Evolutionary conservation across 2,888 invertebrate genomes (phyloP).

Genomic region (Caenorhabditis sp.): DNA sequence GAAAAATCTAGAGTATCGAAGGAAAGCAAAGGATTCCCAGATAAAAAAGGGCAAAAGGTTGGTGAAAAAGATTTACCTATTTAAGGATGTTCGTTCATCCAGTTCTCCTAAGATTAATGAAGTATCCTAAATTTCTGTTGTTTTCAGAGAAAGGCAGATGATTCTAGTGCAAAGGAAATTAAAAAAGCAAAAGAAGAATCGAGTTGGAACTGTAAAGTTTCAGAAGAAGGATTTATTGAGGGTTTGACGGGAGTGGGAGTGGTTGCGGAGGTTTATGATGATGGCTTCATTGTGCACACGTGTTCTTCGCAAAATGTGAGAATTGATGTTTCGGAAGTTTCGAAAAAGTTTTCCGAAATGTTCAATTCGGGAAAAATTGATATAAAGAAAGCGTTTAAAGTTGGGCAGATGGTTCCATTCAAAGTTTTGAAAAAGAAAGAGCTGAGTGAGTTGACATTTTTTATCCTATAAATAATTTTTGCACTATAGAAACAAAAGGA

Average conservation of each 20-base stretch:
- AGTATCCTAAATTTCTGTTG: not conserved
- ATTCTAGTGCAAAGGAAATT: constrained; percentile 16
- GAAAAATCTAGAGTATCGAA: constrained; percentile 11
- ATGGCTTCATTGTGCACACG: constrained; percentile 23
- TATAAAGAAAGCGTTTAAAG: constrained; percentile 61
- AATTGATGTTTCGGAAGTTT: constrained; percentile 23
- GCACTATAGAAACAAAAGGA: constrained; percentile 15
- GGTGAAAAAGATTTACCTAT: no score
- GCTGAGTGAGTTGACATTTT: constrained; percentile 11
- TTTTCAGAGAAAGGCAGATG: constrained; percentile 31
- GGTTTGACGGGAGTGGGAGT: constrained; percentile 60
- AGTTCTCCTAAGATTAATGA: no score
- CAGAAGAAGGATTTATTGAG: constrained; percentile 44
- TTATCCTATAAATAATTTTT: not conserved
- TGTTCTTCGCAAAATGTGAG: constrained; percentile 27
- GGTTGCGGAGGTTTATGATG: constrained; percentile 50
- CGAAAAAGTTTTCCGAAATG: constrained; percentile 33
- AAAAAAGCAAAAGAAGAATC: constrained; percentile 29
- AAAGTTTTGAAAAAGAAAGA: constrained; percentile 36
- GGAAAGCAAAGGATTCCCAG: constrained; percentile 3
- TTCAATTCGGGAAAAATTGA: constrained; percentile 39
- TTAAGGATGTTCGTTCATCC: no score
- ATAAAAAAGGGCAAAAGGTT: constrained; percentile 21
- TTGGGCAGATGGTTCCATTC: constrained; percentile 65
- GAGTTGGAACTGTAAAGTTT: constrained; percentile 27